phyloP scores from a whole-genome alignment of 92 coral and sea anemone genomes.

The Palythoa heliodiscus region DNA sequence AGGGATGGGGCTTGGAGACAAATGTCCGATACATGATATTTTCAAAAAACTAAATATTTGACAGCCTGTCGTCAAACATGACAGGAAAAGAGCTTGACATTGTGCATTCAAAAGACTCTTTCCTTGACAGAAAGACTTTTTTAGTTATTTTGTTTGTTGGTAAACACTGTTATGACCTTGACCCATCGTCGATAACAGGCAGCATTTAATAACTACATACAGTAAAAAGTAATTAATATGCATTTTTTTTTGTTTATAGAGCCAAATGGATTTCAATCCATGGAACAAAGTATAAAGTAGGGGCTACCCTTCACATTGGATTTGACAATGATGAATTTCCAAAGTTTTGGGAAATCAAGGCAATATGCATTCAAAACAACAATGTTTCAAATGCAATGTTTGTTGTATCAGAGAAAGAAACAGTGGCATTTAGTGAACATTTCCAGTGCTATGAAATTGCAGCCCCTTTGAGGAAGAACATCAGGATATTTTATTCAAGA shows the following conservation, averaged over 20 bases:
- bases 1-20: not conserved
- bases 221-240: not conserved
- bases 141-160: no score
- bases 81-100: no score
- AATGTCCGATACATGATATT: no score
- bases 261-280: conserved; percentile 57
- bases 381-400: conserved; percentile 54
- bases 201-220: not conserved
- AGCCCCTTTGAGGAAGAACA: not conserved
- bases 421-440: conserved; percentile 53
- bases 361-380: conserved; percentile 42
- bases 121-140: no score
- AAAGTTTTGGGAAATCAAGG: conserved; percentile 51
- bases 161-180: not conserved
- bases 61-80: no score
- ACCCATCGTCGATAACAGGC: not conserved
- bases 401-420: conserved; percentile 54
- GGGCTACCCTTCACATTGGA: conserved; percentile 55
- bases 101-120: no score
- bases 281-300: conserved; percentile 60
- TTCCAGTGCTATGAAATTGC: conserved; percentile 1
- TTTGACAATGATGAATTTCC: conserved; percentile 63
- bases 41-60: no score
- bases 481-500: not conserved
- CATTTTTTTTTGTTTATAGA: conserved; percentile 35